Percentiles rank a stretch among this genome's conserved stretches.
These are phyloP conservation scores for Dysmachus trigonus DNA, from an alignment of 2,888 invertebrate genomes.

Conservation along the genomic window DNA sequence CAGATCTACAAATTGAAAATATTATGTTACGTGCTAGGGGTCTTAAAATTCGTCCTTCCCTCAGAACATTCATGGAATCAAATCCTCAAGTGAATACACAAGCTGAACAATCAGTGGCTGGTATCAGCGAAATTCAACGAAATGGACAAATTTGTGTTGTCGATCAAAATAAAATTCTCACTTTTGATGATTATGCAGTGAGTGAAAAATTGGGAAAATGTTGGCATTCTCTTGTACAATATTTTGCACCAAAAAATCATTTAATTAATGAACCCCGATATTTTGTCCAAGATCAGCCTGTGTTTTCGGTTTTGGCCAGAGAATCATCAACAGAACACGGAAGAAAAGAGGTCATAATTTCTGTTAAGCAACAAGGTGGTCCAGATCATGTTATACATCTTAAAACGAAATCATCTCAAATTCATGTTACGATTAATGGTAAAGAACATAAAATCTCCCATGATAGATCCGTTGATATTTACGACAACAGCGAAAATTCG, in stretches of 20 bases:
- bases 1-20: background rate
- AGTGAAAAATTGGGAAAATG: conserved; percentile 66
- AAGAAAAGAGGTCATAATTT: conserved; percentile 64
- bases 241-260: conserved; percentile 58
- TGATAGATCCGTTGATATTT: conserved; percentile 57
- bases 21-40: background rate
- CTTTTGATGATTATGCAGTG: conserved; percentile 74
- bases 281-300: background rate
- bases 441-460: conserved; percentile 55
- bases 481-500: conserved; percentile 54
- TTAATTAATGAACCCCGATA: conserved; percentile 54
- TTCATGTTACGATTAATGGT: conserved; percentile 61
- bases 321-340: background rate
- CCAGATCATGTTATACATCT: conserved; percentile 55
- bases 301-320: background rate
- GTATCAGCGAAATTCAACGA: background rate
- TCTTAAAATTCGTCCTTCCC: background rate
- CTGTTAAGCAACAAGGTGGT: conserved; percentile 60
- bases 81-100: background rate
- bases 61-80: background rate
- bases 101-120: background rate
- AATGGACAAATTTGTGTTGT: conserved; percentile 66
- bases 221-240: conserved; percentile 72
- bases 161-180: conserved; percentile 68
- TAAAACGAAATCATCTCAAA: conserved; percentile 49